Evolutionary conservation across 35 echinoderm and acorn worm genomes (phyloP).

Genomic region (Amphiura filiformis): DNA sequence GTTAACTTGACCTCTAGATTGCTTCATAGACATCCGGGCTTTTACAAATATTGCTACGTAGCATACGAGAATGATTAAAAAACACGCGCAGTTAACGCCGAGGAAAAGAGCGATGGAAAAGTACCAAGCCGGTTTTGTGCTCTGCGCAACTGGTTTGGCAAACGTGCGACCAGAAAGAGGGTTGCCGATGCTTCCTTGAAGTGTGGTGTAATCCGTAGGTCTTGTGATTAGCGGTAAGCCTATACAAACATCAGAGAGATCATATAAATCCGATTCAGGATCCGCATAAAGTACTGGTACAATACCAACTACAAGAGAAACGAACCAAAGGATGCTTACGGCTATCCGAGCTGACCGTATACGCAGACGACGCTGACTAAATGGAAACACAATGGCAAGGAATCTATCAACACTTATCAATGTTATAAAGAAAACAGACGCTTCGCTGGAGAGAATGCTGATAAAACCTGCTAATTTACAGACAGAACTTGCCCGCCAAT

Average conservation of each 20-base stretch:
- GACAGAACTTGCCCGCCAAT: slow-evolving; percentile 52
- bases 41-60: slow-evolving; percentile 47
- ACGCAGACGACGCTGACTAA: slow-evolving; percentile 26
- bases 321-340: slow-evolving; percentile 25
- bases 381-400: slow-evolving; percentile 50
- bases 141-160: not conserved
- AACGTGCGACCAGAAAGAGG: not conserved
- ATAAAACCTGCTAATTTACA: slow-evolving; percentile 72
- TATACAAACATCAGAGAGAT: slow-evolving; percentile 58
- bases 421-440: slow-evolving; percentile 68
- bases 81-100: slow-evolving; percentile 56
- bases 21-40: slow-evolving; percentile 23
- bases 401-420: slow-evolving; percentile 71
- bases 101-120: slow-evolving; percentile 63
- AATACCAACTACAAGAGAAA: slow-evolving; percentile 36
- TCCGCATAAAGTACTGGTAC: slow-evolving; percentile 37
- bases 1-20: not conserved
- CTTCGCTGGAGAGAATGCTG: slow-evolving; percentile 59
- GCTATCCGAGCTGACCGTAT: slow-evolving; percentile 20
- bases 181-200: not conserved
- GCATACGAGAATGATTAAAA: slow-evolving; percentile 47
- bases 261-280: slow-evolving; percentile 37
- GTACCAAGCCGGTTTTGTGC: slow-evolving; percentile 36
- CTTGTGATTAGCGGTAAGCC: slow-evolving; percentile 45
- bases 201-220: not conserved